These are phyloP conservation scores for Pyxicephalus adspersus DNA, from an alignment of 2,113 vertebrate genomes.

Conservation along the genomic window DNA sequence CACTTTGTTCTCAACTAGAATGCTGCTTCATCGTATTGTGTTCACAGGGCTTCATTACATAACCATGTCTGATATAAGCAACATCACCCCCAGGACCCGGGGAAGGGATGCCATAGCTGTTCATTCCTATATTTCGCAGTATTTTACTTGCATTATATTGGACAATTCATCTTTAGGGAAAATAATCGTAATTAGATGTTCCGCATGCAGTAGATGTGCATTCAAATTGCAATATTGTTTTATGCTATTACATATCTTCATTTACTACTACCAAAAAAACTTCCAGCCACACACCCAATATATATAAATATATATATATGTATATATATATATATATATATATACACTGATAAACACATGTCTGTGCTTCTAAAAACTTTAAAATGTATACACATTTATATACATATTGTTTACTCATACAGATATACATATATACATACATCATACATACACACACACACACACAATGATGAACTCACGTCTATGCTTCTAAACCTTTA, in stretches of 20 bases:
- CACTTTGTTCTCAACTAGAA: slow-evolving; percentile 40
- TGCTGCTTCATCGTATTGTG: slow-evolving; percentile 32
- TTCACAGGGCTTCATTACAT: slow-evolving; percentile 32
- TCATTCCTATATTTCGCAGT: not conserved
- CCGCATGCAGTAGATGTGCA: not conserved
- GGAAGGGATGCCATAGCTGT: not conserved
- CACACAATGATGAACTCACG: too few relatives aligned
- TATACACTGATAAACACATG: too few relatives aligned
- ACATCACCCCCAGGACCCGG: not conserved
- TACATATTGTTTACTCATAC: not conserved
- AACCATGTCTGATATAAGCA: slow-evolving; percentile 34
- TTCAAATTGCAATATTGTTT: not conserved
- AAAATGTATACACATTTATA: not conserved
- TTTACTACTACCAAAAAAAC: not conserved
- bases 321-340: not conserved
- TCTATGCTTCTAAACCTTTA: too few relatives aligned
- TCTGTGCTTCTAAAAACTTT: not conserved
- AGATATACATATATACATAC: not conserved
- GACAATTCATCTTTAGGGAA: not conserved
- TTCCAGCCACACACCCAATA: too few relatives aligned
- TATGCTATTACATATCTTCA: not conserved
- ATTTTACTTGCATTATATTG: slow-evolving; percentile 2
- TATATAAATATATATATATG: not conserved
- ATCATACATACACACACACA: not conserved
- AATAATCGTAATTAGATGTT: not conserved